phyloP scores from a whole-genome alignment of 2,888 invertebrate genomes.

The Mythimna ferrago region DNA sequence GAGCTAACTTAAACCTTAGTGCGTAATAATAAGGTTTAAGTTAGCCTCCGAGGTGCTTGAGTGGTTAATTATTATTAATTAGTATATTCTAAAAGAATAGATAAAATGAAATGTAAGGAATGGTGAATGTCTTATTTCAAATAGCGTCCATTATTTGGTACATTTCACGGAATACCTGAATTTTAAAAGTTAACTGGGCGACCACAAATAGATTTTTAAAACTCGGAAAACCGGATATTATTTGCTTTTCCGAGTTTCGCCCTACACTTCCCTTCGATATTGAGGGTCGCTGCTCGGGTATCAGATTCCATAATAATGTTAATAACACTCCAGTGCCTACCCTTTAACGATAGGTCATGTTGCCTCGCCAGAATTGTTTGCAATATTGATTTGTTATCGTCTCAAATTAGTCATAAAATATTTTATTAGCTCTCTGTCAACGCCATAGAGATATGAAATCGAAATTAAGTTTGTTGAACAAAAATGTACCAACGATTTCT shows the following conservation, averaged over 20 bases:
- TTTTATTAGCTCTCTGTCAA: not conserved
- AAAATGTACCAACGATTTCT: not conserved
- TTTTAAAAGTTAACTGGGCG: not conserved
- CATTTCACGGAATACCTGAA: too few species aligned
- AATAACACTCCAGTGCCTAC: not conserved
- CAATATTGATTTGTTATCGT: conserved; percentile 4
- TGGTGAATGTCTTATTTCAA: too few species aligned
- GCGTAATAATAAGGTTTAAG: too few species aligned
- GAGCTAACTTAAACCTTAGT: too few species aligned
- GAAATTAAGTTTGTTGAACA: not conserved
- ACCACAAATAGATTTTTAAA: not conserved
- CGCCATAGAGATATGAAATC: not conserved
- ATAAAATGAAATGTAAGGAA: too few species aligned
- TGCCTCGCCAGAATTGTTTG: not conserved
- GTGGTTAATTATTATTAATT: too few species aligned
- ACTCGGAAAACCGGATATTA: not conserved
- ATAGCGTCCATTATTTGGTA: too few species aligned
- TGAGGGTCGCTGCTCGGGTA: not conserved
- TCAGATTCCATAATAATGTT: conserved; percentile 8
- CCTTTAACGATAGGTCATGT: conserved; percentile 7
- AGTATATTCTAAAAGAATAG: too few species aligned
- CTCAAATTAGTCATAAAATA: not conserved
- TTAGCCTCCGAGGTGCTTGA: too few species aligned
- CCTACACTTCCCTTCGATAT: not conserved
- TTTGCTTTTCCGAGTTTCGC: not conserved